phyloP scores from a whole-genome alignment of 2,888 invertebrate genomes.

The Pristionchus japonicus region DNA sequence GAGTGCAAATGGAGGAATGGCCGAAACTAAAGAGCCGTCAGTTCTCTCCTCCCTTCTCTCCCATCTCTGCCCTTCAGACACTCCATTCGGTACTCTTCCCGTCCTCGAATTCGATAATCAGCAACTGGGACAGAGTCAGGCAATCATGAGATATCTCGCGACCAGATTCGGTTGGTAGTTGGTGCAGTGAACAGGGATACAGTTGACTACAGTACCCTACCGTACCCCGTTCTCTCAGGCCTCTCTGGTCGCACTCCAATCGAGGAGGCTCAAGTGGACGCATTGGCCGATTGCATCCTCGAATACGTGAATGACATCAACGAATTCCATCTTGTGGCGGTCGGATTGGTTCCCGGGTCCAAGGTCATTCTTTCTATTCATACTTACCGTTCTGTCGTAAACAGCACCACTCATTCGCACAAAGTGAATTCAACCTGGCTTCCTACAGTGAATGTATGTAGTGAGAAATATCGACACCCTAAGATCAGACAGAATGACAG shows the following conservation, averaged over 20 bases:
- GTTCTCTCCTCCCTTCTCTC: not conserved
- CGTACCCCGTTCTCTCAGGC: not conserved
- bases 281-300: slow-evolving; percentile 18
- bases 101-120: slow-evolving; percentile 16
- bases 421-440: not conserved
- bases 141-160: slow-evolving; percentile 16
- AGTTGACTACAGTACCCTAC: not conserved
- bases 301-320: not conserved
- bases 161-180: not conserved
- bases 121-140: slow-evolving; percentile 21
- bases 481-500: not conserved
- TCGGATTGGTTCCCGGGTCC: not conserved
- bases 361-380: not conserved
- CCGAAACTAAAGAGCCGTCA: not conserved
- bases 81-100: not conserved
- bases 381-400: not conserved
- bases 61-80: not conserved
- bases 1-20: slow-evolving; percentile 20
- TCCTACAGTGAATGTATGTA: not conserved
- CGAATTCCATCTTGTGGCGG: slow-evolving; percentile 10
- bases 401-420: not conserved
- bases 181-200: no score
- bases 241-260: slow-evolving; percentile 4
- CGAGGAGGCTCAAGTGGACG: slow-evolving; percentile 23
- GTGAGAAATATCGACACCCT: not conserved